Evolutionary conservation across 2,888 invertebrate species (phyloP), one percentile per base, ranked within the genome.

Genomic region (Ephialtes manifestator): DNA sequence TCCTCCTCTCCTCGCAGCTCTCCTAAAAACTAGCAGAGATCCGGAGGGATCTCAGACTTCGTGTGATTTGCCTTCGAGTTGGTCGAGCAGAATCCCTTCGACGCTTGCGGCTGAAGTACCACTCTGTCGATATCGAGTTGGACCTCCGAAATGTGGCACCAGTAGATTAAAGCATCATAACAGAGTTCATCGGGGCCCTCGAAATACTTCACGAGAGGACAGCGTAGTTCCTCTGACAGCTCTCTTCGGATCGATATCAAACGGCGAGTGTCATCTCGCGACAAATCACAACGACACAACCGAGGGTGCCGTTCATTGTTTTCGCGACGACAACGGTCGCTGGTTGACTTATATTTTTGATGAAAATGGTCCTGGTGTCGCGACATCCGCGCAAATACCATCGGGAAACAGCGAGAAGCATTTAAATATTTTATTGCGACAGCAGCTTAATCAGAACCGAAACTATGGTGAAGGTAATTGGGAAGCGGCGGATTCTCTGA

Each of bases 321-420:
- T 97, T 91, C 96, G 97, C 93, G 98, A 98, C 90, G 98, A 98
- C 92, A 96, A 96, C 89, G 98, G 97, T 58, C 97, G 97, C 90
- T 98, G 98, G 97, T 96, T 97, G 94, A 97, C 97, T 0, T 97
- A 97, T 90, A 97, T 97, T 0, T 98, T 98, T 92, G 97, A 98
- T 89, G 97, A 97, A 90, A 97, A 97, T 89, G 96, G 96, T 88
- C 94, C 95, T 1, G 96, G 96, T 0, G 93, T 94, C 0, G 95
- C 95, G 83, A 95, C 95, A 35, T 92, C 94, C 46, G 91, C 93
- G 11, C 90, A 90, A 77, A 87, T 89, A 77, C 78, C 89, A 11
- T 86, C 89, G 10, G 88, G 88, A 8, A 90, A 92, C 48, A 92
- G 92, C 86, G 92, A 94, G 53, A 94, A 93, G 87, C 84, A 94